Percentiles rank a stretch among this genome's conserved stretches.
Evolutionary conservation across 2,888 invertebrate species (phyloP).

Genomic region (Noctuana brunneofusca): DNA sequence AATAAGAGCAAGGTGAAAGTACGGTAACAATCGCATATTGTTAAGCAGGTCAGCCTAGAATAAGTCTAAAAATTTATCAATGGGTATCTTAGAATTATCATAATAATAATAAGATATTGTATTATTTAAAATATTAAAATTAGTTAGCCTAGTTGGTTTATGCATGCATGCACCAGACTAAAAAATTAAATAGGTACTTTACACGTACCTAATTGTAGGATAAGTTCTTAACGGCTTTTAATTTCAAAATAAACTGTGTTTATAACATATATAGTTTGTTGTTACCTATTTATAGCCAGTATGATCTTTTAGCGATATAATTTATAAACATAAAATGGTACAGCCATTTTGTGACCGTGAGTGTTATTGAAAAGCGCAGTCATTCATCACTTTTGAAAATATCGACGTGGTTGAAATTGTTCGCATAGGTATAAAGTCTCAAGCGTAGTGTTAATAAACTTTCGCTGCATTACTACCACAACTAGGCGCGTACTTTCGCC

Average conservation of each 20-base stretch:
- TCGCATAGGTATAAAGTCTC: constrained; percentile 21
- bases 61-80: not conserved
- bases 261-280: constrained; percentile 3
- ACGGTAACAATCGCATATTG: constrained; percentile 43
- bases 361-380: constrained; percentile 6
- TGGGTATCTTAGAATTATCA: not conserved
- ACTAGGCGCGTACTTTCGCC: constrained; percentile 63
- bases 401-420: constrained; percentile 32
- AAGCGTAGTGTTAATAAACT: constrained; percentile 54
- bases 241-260: not conserved
- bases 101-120: no score
- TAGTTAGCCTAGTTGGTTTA: no score
- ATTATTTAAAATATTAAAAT: no score
- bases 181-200: no score
- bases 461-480: constrained; percentile 53
- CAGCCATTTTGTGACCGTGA: not conserved
- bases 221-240: not conserved
- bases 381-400: not conserved
- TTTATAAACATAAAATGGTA: constrained; percentile 11
- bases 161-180: not conserved
- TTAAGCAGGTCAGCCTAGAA: not conserved
- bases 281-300: not conserved
- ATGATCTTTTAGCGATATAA: not conserved
- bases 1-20: constrained; percentile 25
- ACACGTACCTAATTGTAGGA: no score